Percentiles rank a stretch among this genome's conserved stretches.
Evolutionary conservation across 64 coral and sea anemone genomes (phyloP).

Genomic region (Pocillopora damicornis): DNA sequence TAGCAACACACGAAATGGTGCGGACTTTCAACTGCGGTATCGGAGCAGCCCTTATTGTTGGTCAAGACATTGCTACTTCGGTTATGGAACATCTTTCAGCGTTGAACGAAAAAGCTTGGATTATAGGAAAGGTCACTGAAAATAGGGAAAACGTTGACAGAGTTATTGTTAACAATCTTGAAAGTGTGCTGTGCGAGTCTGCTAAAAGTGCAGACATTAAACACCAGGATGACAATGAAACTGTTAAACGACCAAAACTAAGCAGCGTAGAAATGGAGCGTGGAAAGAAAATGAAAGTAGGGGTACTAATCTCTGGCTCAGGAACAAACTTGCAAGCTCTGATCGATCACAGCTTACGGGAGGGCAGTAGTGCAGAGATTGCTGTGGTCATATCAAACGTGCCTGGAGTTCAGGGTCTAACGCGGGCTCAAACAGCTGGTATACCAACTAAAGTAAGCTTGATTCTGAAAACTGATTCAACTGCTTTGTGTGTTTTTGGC

Average conservation of each 20-base stretch:
- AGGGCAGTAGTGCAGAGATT: conserved; percentile 81
- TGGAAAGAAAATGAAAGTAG: conserved; percentile 53
- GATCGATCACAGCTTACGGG: conserved; percentile 63
- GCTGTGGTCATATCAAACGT: conserved; percentile 84
- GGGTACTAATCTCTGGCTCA: conserved; percentile 90
- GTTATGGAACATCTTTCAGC: conserved; percentile 57
- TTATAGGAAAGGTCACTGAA: conserved; percentile 65
- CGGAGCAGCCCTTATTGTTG: conserved; percentile 64
- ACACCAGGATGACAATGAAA: neutral
- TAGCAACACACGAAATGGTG: conserved; percentile 56
- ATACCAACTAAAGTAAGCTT: conserved; percentile 80
- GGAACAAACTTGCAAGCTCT: conserved; percentile 94
- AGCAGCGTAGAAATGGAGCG: conserved; percentile 23
- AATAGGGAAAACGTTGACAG: neutral
- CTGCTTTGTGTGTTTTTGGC: neutral
- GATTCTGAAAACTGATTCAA: neutral
- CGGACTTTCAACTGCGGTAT: conserved; percentile 91
- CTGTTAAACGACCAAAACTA: conserved; percentile 44
- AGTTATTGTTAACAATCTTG: conserved; percentile 35
- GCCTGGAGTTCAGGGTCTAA: conserved; percentile 73
- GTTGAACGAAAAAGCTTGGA: conserved; percentile 59
- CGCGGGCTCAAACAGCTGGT: conserved; percentile 75
- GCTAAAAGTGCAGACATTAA: conserved; percentile 20
- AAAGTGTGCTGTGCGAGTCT: conserved; percentile 28
- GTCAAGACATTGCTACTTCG: conserved; percentile 12